Evolutionary conservation across 2,888 invertebrate genomes (phyloP).

Genomic region (Elegia similella): DNA sequence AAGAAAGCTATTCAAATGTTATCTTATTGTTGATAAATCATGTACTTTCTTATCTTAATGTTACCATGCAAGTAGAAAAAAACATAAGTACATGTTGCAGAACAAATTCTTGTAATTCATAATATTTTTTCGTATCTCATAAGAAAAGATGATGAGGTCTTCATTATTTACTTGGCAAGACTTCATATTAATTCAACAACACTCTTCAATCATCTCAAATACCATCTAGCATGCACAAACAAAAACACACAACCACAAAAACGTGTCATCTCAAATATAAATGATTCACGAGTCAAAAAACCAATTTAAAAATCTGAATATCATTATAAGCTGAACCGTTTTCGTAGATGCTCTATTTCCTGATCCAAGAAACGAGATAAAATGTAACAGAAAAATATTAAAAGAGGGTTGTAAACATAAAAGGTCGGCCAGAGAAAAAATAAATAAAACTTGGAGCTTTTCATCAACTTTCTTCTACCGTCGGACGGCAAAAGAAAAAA

Average conservation of each 20-base stretch:
- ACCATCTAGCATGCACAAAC: no score
- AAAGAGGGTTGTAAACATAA: constrained; percentile 55
- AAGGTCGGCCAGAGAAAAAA: constrained; percentile 63
- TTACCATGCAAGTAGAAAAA: no score
- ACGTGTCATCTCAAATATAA: neutral
- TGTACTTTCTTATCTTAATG: no score
- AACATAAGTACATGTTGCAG: no score
- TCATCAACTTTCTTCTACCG: constrained; percentile 62
- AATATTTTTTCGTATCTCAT: no score
- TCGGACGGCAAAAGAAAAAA: constrained; percentile 60
- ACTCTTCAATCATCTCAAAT: no score
- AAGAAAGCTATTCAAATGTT: no score
- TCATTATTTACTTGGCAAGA: no score
- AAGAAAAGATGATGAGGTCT: no score
- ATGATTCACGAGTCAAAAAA: neutral
- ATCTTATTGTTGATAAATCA: no score
- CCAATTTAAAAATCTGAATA: neutral
- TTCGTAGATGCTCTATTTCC: constrained; percentile 1
- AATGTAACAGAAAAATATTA: constrained; percentile 23
- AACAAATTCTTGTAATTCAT: no score
- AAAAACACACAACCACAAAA: neutral
- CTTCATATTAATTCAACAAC: no score
- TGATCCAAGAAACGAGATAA: constrained; percentile 20
- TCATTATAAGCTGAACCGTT: neutral
- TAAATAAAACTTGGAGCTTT: constrained; percentile 67